Evolutionary conservation across 2,797 vertebrate genomes (phyloP), one percentile per base, ranked within the genome.

Genomic region (Lutjanus argentimaculatus): DNA sequence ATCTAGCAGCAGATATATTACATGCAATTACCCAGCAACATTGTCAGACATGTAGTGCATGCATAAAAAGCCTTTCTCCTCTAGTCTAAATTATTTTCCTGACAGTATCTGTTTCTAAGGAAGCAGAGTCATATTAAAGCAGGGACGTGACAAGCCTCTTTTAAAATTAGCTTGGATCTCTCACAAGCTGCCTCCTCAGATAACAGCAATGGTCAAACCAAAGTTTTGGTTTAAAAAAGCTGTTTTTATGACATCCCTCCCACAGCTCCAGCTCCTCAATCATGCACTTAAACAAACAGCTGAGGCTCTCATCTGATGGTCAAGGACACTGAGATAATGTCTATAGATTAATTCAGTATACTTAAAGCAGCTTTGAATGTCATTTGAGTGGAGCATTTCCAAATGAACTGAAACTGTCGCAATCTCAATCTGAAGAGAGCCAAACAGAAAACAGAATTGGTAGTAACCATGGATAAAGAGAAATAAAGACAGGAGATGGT

Each of bases 21-120:
- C 83, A 90, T 88, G 84, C 81, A 87, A 87, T 93, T 90, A 92
- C 83, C 76, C 71, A 62, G 49, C 62, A 75, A 82, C 70, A 77
- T 11, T 67, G 70, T 83, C 77, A 86, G 76, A 78, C 84, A 75
- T 56, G 72, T 42, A 0, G 71, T 74, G 90, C 72, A 88, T 86
- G 59, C 71, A 82, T 79, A 84, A 88, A 85, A 65, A 71, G 53
- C 49, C 16, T 67, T 73, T 83, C 49, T 62, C 71, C 46, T 69
- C 70, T 30, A 45, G 68, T 59, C 30, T 64, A 56, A 83, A 83
- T 61, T 21, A 55, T 66, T 77, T 84, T 64, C 9, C 48, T 79
- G 68, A 66, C 56, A 81, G 72, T 53, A 58, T 85, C 72, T 82
- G 57, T 61, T 74, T 78, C 56, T 46, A 61, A 64, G 61, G 21